Percentiles rank a stretch among this genome's conserved stretches.
phyloP scores from a whole-genome alignment of 2,888 invertebrate species.

The Parapristionchus giblindavisi region DNA sequence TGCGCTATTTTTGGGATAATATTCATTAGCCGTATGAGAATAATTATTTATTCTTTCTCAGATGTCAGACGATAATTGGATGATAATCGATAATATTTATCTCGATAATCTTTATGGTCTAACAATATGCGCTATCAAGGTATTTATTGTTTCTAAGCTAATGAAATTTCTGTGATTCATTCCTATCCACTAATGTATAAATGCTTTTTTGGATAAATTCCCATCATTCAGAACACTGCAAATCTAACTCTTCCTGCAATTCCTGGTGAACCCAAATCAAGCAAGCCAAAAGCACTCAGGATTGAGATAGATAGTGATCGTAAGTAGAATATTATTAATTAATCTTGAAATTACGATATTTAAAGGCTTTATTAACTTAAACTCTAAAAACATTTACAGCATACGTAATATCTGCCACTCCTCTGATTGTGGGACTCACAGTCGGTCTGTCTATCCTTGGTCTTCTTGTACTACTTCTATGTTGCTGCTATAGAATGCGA shows the following conservation, averaged over 20 bases:
- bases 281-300: slow-evolving; percentile 48
- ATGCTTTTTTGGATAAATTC: neutral
- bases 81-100: slow-evolving; percentile 51
- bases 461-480: slow-evolving; percentile 35
- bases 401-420: neutral
- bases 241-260: slow-evolving; percentile 59
- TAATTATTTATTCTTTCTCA: too few relatives aligned
- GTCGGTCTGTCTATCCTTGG: slow-evolving; percentile 31
- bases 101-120: slow-evolving; percentile 61
- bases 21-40: too few relatives aligned
- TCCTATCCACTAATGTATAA: too few relatives aligned
- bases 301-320: slow-evolving; percentile 45
- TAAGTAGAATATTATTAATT: slow-evolving; percentile 39
- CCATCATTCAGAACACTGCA: slow-evolving; percentile 40
- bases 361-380: too few relatives aligned
- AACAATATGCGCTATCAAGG: slow-evolving; percentile 63
- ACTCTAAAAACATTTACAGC: neutral
- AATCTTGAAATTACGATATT: slow-evolving; percentile 7
- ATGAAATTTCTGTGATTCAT: neutral
- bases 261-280: slow-evolving; percentile 41
- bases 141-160: neutral
- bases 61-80: slow-evolving; percentile 41
- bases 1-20: too few relatives aligned
- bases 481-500: slow-evolving; percentile 38
- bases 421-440: slow-evolving; percentile 36